Evolutionary conservation across 2,113 vertebrate genomes (phyloP).

Genomic region (Sardina pilchardus): DNA sequence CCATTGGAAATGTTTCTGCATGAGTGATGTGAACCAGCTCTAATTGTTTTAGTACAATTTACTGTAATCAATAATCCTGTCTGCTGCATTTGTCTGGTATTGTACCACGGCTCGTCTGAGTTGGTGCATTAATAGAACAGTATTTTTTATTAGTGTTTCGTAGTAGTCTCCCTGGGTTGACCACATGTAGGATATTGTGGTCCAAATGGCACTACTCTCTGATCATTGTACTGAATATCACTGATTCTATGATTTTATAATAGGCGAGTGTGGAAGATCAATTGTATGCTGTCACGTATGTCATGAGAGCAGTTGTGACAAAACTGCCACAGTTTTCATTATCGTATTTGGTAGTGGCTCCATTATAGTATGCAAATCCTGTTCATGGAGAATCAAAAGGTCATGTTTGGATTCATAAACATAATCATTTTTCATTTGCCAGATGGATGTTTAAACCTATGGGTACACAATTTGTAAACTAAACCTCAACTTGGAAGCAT

Average conservation of each 20-base stretch:
- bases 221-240: neutral
- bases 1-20: neutral
- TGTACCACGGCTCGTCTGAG: slow-evolving; percentile 47
- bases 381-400: neutral
- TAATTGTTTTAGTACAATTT: slow-evolving; percentile 63
- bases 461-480: slow-evolving; percentile 36
- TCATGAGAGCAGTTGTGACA: neutral
- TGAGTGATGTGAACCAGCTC: neutral
- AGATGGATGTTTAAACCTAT: neutral
- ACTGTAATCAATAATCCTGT: slow-evolving; percentile 71
- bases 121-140: neutral
- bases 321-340: neutral
- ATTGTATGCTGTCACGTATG: neutral
- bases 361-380: neutral
- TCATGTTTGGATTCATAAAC: neutral
- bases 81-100: slow-evolving; percentile 54
- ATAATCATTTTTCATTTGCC: neutral
- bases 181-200: neutral
- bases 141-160: neutral
- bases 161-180: neutral
- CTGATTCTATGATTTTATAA: neutral
- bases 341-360: neutral
- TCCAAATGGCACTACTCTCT: neutral
- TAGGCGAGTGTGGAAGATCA: neutral
- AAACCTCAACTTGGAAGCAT: slow-evolving; percentile 26